Conservation (phyloP, 2,888 invertebrate species). For the Platycheirus rosarum region DNA sequence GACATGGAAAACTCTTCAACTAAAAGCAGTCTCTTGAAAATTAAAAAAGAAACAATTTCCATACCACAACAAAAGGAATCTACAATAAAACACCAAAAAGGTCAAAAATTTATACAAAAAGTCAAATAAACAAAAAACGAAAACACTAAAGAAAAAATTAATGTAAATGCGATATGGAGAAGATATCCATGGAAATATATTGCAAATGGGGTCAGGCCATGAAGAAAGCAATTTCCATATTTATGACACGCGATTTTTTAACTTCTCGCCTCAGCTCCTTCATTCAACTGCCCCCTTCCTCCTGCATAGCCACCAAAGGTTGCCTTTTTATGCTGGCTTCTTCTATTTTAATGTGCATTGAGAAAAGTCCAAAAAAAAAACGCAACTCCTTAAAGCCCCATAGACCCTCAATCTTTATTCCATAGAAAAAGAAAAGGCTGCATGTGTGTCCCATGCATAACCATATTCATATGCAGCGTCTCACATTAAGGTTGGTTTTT, state of each 20-base stretch:
- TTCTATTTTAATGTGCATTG: constrained; percentile 70
- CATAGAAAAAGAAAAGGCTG: not conserved
- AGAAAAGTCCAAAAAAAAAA: constrained; percentile 42
- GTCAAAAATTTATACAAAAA: not conserved
- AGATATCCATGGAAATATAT: constrained; percentile 74
- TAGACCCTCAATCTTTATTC: constrained; percentile 1
- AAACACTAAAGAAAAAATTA: constrained; percentile 67
- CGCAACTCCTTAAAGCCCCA: constrained; percentile 45
- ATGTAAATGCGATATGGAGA: constrained; percentile 73
- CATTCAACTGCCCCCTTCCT: not conserved
- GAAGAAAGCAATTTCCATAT: constrained; percentile 74
- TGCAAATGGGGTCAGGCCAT: constrained; percentile 72
- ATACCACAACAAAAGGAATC: not conserved
- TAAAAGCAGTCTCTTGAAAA: not conserved
- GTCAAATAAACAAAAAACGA: constrained; percentile 22
- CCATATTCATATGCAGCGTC: constrained; percentile 60
- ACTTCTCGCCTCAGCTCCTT: constrained; percentile 26
- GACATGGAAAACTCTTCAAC: not conserved
- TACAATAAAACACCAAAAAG: not conserved
- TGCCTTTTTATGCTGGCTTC: constrained; percentile 45
- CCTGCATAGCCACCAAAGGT: constrained; percentile 13
- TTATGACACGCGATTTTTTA: constrained; percentile 72
- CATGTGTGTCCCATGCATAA: constrained; percentile 20
- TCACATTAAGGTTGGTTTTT: constrained; percentile 55
- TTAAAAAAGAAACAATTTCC: not conserved